A percentile compares a stretch with the other conserved stretches of the same genome.
Evolutionary conservation across 2,888 invertebrate genomes (phyloP).

Genomic region (Venustoraphidia nigricollis): DNA sequence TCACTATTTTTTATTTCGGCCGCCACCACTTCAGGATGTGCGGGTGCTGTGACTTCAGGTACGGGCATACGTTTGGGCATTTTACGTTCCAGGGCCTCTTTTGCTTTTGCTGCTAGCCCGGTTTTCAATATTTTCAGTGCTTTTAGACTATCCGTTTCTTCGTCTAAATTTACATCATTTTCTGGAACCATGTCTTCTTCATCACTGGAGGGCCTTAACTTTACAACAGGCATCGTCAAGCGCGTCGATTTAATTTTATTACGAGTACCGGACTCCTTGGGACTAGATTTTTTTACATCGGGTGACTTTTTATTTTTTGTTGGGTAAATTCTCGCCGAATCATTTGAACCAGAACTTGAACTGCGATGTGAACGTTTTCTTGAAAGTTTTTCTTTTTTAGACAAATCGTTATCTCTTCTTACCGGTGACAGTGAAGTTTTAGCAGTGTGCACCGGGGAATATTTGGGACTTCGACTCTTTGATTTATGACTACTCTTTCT

Average conservation of each 20-base stretch:
- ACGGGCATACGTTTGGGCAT: constrained; percentile 24
- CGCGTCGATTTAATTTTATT: constrained; percentile 19
- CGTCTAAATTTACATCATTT: constrained; percentile 33
- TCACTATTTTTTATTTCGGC: not conserved
- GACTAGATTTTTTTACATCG: not conserved
- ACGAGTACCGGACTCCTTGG: constrained; percentile 5
- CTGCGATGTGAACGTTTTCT: not conserved
- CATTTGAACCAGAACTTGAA: no score
- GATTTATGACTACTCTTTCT: no score
- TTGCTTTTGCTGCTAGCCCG: constrained; percentile 54
- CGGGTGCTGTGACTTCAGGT: constrained; percentile 3
- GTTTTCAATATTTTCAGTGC: constrained; percentile 48
- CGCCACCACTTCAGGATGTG: constrained; percentile 7
- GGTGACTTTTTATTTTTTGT: not conserved
- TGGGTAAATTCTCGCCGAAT: no score
- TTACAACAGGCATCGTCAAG: constrained; percentile 33
- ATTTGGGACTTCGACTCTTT: no score
- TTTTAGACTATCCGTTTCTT: constrained; percentile 48
- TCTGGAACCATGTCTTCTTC: constrained; percentile 31
- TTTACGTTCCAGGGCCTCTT: constrained; percentile 46
- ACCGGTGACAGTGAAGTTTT: no score
- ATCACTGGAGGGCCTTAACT: constrained; percentile 42
- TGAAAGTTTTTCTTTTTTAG: not conserved
- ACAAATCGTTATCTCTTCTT: no score
- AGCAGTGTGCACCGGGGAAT: no score